Conservation (phyloP, 2,113 vertebrate genomes). For the Pygoscelis adeliae region DNA sequence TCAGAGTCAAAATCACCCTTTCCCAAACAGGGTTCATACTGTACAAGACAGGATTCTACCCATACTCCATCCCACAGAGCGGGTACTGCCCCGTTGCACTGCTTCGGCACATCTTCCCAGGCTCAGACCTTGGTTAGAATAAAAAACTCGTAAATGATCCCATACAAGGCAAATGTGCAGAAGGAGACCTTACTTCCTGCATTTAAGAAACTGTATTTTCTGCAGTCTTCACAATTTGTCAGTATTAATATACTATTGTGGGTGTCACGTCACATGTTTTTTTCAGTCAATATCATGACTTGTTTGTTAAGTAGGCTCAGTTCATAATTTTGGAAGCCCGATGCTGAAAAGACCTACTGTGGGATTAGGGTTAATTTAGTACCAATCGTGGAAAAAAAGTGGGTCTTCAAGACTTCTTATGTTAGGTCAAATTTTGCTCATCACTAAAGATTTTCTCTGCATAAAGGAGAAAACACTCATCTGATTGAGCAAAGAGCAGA, state of each 20-base stretch:
- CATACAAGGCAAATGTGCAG: background rate
- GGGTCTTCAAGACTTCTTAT: background rate
- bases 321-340: background rate
- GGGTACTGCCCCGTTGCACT: background rate
- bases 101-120: background rate
- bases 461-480: background rate
- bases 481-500: background rate
- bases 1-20: background rate
- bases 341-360: background rate
- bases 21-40: background rate
- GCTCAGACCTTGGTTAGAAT: background rate
- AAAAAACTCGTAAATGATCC: background rate
- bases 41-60: background rate
- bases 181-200: background rate
- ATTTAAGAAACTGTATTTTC: background rate
- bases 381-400: background rate
- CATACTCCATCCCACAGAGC: background rate
- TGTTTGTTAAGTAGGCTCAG: background rate
- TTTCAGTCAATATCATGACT: background rate
- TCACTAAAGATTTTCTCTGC: background rate
- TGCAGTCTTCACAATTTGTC: background rate
- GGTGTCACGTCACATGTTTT: background rate
- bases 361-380: background rate
- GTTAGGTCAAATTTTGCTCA: background rate
- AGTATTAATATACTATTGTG: background rate